Base-by-base conservation (phyloP, 2,888 invertebrate species). In the Helobdella robusta region DNA sequence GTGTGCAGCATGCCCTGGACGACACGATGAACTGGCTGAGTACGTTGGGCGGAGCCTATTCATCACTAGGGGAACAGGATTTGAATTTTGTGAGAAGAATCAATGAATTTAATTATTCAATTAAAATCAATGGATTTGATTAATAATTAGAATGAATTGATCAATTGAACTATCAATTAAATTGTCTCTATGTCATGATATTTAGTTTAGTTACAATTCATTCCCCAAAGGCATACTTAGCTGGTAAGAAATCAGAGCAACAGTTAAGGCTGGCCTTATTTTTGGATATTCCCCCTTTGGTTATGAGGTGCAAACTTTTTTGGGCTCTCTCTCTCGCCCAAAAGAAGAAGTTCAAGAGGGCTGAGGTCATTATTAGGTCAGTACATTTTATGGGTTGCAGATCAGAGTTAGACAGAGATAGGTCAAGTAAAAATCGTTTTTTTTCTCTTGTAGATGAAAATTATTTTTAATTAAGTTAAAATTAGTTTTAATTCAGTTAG, bases 21-120 rank as follows among this genome's bases (percentile, higher is more conserved):
- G 77, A 77, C 64, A 71, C 73, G 20, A 74, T 94, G 83, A 91
- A 92, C 23, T 93, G 93, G 91, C 80, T 97, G 30, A 95, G 94
- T 25, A 95, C 97, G 0, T 83, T 97, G 20, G 97, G 95, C 2
- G 95, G 95, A 58, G 95, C 92, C 1, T 95, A 89, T 79, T 95
- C 95, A 1, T 89, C 94, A 0, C 82, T 97, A 64, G 97, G 95
- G 1, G 94, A 95, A 76, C 86, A 89, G 74, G 88, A 87, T 79
- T 81, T 83, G 63, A 81, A 85, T 74, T 90, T 87, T 82, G 89
- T 89, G 83, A 83, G 85, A 64, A n/a, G n/a, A n/a, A n/a, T n/a
- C n/a, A n/a, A n/a, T n/a, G n/a, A n/a, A n/a, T n/a, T n/a, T n/a
- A n/a, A n/a, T n/a, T n/a, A n/a, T n/a, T n/a, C n/a, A n/a, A n/a